Evolutionary conservation across 2,797 vertebrate species (phyloP).

Genomic region (Coreius guichenoti): DNA sequence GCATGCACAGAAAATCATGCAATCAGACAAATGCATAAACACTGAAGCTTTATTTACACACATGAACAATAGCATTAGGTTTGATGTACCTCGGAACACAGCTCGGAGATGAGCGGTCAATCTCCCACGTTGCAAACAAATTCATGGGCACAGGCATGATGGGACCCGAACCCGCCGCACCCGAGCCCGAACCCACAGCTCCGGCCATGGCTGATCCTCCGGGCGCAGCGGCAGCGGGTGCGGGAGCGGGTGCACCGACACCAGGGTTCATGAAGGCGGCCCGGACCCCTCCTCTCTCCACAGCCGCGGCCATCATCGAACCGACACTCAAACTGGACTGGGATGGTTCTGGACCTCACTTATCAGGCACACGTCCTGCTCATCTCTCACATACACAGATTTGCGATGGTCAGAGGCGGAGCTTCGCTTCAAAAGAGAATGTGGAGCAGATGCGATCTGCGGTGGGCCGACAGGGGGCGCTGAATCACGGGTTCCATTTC

Average conservation of each 20-base stretch:
- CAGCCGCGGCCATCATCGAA: slow-evolving; percentile 67
- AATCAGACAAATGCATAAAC: background rate
- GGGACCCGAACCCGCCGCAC: slow-evolving; percentile 58
- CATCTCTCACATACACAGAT: slow-evolving; percentile 56
- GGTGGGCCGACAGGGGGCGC: slow-evolving; percentile 35
- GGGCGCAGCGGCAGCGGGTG: slow-evolving; percentile 54
- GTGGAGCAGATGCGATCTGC: background rate
- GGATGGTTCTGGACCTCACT: slow-evolving; percentile 32
- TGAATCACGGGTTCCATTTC: background rate
- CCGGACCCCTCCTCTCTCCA: slow-evolving; percentile 67
- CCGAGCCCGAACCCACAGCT: slow-evolving; percentile 45
- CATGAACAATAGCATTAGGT: slow-evolving; percentile 20
- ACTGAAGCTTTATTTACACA: slow-evolving; percentile 1
- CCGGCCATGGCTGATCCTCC: slow-evolving; percentile 50
- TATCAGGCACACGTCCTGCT: slow-evolving; percentile 27
- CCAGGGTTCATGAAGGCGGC: slow-evolving; percentile 56
- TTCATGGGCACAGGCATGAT: slow-evolving; percentile 75
- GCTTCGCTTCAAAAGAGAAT: slow-evolving; percentile 53
- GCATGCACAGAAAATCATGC: slow-evolving; percentile 14
- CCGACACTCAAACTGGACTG: slow-evolving; percentile 52
- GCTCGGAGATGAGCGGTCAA: slow-evolving; percentile 76
- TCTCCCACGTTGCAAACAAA: slow-evolving; percentile 78
- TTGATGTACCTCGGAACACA: slow-evolving; percentile 72
- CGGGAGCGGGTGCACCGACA: slow-evolving; percentile 51
- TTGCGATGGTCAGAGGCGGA: slow-evolving; percentile 58